Conservation (phyloP, 1,140 invertebrate genomes). For the Glossosoma conforme region DNA sequence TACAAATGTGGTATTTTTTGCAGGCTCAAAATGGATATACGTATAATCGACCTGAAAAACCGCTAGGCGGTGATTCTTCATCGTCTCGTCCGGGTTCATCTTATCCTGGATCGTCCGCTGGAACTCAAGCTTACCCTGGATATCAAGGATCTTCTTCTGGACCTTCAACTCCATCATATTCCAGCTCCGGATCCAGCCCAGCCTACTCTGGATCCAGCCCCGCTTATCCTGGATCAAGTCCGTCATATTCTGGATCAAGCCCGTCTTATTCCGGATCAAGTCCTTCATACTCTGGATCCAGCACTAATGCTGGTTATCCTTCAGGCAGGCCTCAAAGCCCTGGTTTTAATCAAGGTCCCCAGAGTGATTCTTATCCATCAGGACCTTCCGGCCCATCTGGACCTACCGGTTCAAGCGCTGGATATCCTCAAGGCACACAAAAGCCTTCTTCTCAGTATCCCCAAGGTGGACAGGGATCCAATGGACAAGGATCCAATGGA, state of each 20-base stretch:
- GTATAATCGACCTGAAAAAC: conserved; percentile 26
- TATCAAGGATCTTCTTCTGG: conserved; percentile 20
- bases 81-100: conserved; percentile 19
- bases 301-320: conserved; percentile 36
- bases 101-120: conserved; percentile 18
- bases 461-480: conserved; percentile 29
- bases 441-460: conserved; percentile 1
- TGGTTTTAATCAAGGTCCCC: conserved; percentile 9
- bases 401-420: conserved; percentile 27
- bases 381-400: conserved; percentile 33
- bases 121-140: conserved; percentile 25
- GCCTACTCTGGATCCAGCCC: conserved; percentile 15
- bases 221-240: conserved; percentile 28
- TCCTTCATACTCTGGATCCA: conserved; percentile 27
- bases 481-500: conserved; percentile 20
- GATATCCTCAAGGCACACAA: conserved; percentile 25
- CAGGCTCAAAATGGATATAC: conserved; percentile 28
- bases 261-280: conserved; percentile 14
- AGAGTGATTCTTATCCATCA: conserved; percentile 29
- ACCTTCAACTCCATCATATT: conserved; percentile 23
- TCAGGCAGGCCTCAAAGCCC: conserved; percentile 29
- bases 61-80: conserved; percentile 19
- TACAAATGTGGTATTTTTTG: conserved; percentile 1
- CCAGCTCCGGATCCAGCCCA: conserved; percentile 7
- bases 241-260: conserved; percentile 18